Base-by-base conservation (phyloP, 1,140 invertebrate species). In the Himalopsyche phryganea region DNA sequence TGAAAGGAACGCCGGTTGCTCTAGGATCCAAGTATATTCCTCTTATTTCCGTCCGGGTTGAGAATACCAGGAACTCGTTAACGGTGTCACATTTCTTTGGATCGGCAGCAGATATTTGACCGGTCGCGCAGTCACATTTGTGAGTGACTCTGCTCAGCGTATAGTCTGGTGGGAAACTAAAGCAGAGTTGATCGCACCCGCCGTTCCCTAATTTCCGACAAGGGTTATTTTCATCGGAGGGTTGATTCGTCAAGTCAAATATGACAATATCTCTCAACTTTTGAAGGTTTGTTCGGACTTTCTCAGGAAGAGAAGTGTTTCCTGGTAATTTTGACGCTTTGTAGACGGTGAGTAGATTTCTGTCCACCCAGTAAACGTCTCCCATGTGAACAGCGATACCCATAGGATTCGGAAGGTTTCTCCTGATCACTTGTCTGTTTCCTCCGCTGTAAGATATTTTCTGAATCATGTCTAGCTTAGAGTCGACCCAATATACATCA, bases 401-500 rank as follows among this genome's bases (percentile, higher is more conserved):
- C 85, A 96, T 94, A 0, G 96, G 95, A 69, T 95, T 96, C 0
- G 96, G 96, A 11, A 98, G 76, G 69, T 96, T 93, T 0, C 88
- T 79, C 15, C 93, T 81, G 15, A 98, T 90, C 0, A 95, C 82
- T 67, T 90, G 85, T 66, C 91, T 79, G 65, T 88, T 87, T 6
- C 86, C 86, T 5, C 92, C 91, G 32, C 79, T 88, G 68, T 84
- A 92, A 0, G 88, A 89, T 15, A 93, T 85, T 71, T 88, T 92
- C 68, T 97, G 93, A 61, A 98, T 96, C 58, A 86, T 90, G 71
- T 98, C 95, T 14, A 94, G 77, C 68, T 89, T 89, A 0, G 94
- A 91, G 72, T 99, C 97, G 0, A 96, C 93, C 96, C 96, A 99
- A 71, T 95, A 99, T 0, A 99, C 87, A 69, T 98, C 93, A 67